phyloP scores from a whole-genome alignment of 2,113 vertebrate species.

The Grammomys dolichurus region DNA sequence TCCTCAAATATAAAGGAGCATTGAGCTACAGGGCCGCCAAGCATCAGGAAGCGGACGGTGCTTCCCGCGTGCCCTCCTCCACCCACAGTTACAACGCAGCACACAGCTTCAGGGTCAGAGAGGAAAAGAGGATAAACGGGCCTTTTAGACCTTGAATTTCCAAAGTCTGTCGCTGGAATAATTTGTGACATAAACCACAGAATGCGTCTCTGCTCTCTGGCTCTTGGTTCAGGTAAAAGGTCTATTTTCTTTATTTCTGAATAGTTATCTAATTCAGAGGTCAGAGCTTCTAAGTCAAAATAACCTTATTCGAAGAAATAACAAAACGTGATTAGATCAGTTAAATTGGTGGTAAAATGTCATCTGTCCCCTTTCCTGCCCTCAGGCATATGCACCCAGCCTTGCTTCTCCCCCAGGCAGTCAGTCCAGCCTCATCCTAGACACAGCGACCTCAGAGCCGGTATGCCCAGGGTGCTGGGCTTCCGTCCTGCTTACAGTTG shows the following conservation, averaged over 20 bases:
- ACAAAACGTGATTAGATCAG: not conserved
- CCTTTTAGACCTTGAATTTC: not conserved
- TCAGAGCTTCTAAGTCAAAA: constrained; percentile 11
- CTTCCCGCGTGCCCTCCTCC: not conserved
- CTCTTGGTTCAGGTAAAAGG: not conserved
- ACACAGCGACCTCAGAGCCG: not conserved
- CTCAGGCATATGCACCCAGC: not conserved
- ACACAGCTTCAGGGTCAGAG: not conserved
- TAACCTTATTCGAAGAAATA: not conserved
- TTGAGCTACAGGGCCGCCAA: not conserved
- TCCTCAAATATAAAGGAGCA: rapidly evolving
- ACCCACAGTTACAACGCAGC: rapidly evolving
- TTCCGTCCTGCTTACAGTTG: not conserved
- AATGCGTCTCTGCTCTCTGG: not conserved
- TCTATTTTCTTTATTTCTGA: not conserved
- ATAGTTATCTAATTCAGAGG: not conserved
- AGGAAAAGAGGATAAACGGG: not conserved
- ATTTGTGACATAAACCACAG: not conserved
- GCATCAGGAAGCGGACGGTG: not conserved
- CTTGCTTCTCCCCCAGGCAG: not conserved
- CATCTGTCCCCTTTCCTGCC: not conserved
- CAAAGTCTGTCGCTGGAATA: not conserved
- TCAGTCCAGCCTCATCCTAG: rapidly evolving
- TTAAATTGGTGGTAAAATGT: not conserved
- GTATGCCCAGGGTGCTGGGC: rapidly evolving